A percentile compares a stretch with the other conserved stretches of the same genome.
Conservation (phyloP, 2,888 invertebrate genomes). For the Pammene fasciana region DNA sequence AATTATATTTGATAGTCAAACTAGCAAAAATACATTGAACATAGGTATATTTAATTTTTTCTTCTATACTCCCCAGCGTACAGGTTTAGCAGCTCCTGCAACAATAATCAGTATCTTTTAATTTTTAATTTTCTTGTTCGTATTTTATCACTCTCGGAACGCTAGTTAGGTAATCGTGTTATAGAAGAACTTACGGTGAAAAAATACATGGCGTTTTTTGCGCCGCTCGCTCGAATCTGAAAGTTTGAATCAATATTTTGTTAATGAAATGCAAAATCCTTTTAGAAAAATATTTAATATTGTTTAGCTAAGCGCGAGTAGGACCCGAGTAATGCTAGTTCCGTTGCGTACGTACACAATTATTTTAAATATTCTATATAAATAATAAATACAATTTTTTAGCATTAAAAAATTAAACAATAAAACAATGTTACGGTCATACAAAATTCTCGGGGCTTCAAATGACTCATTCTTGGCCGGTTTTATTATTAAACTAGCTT, state of each 20-base stretch:
- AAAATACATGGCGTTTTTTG: conserved; percentile 20
- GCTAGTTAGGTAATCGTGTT: background rate
- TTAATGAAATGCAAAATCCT: conserved; percentile 15
- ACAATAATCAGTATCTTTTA: background rate
- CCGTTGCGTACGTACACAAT: no score
- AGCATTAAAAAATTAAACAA: no score
- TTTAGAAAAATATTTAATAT: background rate
- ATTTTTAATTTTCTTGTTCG: background rate
- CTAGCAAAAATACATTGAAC: background rate
- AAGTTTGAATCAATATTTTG: conserved; percentile 10
- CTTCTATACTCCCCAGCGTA: conserved; percentile 1
- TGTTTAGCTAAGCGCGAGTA: background rate
- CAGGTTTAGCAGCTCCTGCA: conserved; percentile 6
- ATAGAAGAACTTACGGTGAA: conserved; percentile 21
- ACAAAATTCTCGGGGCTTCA: no score
- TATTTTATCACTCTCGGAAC: background rate
- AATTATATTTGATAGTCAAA: no score
- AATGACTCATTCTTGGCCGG: no score
- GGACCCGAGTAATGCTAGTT: background rate
- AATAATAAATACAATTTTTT: no score
- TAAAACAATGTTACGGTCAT: no score
- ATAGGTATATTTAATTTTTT: background rate
- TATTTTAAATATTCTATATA: no score
- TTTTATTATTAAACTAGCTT: no score
- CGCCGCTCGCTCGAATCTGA: conserved; percentile 30